A percentile compares a stretch with the other conserved stretches of the same genome.
Conservation (phyloP, 2,797 vertebrate species). For the Sebastes oblongus region DNA sequence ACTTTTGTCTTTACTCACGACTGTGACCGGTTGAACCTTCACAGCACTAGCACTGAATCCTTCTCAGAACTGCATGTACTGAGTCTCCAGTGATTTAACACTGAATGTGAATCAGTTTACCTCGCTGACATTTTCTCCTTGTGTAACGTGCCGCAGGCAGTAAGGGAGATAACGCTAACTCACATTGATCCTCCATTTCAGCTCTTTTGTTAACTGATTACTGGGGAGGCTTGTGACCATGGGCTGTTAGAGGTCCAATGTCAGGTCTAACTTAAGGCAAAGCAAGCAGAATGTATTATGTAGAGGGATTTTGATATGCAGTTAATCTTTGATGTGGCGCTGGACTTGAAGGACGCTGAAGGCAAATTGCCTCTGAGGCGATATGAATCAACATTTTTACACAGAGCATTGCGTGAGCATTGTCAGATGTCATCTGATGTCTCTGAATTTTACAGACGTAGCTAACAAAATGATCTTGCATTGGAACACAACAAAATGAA, state of each 20-base stretch:
- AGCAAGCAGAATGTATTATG: slow-evolving; percentile 39
- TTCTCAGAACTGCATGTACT: background rate
- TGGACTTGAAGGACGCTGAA: slow-evolving; percentile 40
- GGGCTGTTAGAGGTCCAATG: slow-evolving; percentile 65
- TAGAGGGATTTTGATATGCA: slow-evolving; percentile 33
- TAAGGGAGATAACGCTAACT: slow-evolving; percentile 66
- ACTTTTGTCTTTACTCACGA: background rate
- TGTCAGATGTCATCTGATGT: slow-evolving; percentile 14
- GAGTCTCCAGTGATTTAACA: slow-evolving; percentile 6
- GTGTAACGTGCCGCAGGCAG: slow-evolving; percentile 38
- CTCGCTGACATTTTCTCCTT: slow-evolving; percentile 45
- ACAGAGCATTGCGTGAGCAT: slow-evolving; percentile 20
- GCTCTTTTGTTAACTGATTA: slow-evolving; percentile 67
- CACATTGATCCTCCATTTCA: slow-evolving; percentile 70
- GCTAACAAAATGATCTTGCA: background rate
- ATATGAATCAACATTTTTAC: slow-evolving; percentile 39
- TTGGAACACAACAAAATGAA: background rate
- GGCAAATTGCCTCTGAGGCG: slow-evolving; percentile 34
- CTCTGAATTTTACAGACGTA: background rate
- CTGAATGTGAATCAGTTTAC: slow-evolving; percentile 52
- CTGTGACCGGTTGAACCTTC: slow-evolving; percentile 6
- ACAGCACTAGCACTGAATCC: slow-evolving; percentile 9
- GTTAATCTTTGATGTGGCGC: slow-evolving; percentile 36
- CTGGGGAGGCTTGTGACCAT: slow-evolving; percentile 46
- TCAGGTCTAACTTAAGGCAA: slow-evolving; percentile 64